Evolutionary conservation across 2,113 vertebrate genomes (phyloP), one percentile per base, ranked within the genome.

Genomic region (Hiodon tergisus): DNA sequence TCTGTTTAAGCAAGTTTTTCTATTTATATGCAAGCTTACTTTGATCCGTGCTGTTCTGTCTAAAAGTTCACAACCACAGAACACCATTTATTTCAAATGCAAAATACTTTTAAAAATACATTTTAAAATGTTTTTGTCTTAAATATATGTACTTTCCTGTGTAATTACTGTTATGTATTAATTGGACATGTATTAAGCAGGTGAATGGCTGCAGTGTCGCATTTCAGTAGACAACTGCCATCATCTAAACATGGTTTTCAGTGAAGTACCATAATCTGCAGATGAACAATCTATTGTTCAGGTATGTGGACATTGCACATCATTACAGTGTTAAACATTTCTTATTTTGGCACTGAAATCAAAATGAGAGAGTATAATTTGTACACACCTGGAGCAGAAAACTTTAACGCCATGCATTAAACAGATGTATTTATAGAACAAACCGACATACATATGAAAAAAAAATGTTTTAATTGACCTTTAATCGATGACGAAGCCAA

Each of bases 321-420:
- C 79, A 86, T 88, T 84, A 88, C 81, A 86, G 87, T 87, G 87
- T 90, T 85, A 78, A 87, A 87, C 86, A 89, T 6, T 13, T 4
- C 31, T 17, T 66, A 7, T 88, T 60, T 69, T 75, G 75, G 84
- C 84, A 84, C 83, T 79, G 77, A 89, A 83, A 86, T 50, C 84
- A 82, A 85, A 81, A 81, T 82, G 87, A 31, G 31, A 31, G 31
- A 31, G 83, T 80, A 80, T 89, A 77, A 60, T 86, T 84, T 79
- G 79, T 81, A 73, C 83, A 79, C 82, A 86, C 85, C 84, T 83
- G 82, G 85, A 74, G 88, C 69, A 79, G 79, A 86, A 79, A 80
- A 87, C 83, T 83, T 87, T 84, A 89, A 81, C 91, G 90, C 91
- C 90, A 90, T 91, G 90, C 84, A 87, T 84, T 88, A 31, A 31